Evolutionary conservation across 92 coral and sea anemone genomes (phyloP).

Genomic region (Palythoa heliodiscus): DNA sequence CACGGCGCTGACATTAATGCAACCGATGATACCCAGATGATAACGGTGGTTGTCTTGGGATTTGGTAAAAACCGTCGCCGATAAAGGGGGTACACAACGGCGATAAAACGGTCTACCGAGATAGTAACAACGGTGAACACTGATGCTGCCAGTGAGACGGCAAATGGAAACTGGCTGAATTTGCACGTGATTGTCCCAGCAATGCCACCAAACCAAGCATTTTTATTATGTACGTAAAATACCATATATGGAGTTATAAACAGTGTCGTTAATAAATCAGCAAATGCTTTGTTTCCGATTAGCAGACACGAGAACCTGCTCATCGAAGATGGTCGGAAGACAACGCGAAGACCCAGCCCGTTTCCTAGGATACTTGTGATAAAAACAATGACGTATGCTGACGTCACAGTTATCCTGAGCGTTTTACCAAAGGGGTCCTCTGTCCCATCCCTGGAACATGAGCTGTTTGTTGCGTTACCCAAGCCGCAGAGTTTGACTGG

Average conservation of each 20-base stretch:
- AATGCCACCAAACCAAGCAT: constrained; percentile 70
- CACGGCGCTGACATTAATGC: constrained; percentile 65
- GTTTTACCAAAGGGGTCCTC: neutral
- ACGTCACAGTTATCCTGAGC: constrained; percentile 47
- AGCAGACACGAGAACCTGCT: constrained; percentile 47
- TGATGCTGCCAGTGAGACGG: constrained; percentile 76
- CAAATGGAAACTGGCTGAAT: constrained; percentile 62
- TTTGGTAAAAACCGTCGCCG: constrained; percentile 44
- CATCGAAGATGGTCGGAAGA: constrained; percentile 43
- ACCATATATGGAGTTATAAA: constrained; percentile 72
- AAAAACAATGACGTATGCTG: constrained; percentile 55
- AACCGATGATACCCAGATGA: constrained; percentile 63
- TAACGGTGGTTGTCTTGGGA: constrained; percentile 51
- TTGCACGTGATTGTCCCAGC: constrained; percentile 71
- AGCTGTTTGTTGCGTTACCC: neutral
- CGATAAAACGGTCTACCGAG: constrained; percentile 69
- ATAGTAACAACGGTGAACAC: constrained; percentile 66
- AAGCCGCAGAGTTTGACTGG: neutral
- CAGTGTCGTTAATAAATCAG: constrained; percentile 75
- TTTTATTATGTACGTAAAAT: constrained; percentile 49
- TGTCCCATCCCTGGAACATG: neutral
- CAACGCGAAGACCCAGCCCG: constrained; percentile 41
- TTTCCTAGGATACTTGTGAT: constrained; percentile 51
- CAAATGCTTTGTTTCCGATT: constrained; percentile 77
- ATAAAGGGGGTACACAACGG: constrained; percentile 56